phyloP scores from a whole-genome alignment of 2,888 invertebrate genomes.

The Halictus quadricinctus region DNA sequence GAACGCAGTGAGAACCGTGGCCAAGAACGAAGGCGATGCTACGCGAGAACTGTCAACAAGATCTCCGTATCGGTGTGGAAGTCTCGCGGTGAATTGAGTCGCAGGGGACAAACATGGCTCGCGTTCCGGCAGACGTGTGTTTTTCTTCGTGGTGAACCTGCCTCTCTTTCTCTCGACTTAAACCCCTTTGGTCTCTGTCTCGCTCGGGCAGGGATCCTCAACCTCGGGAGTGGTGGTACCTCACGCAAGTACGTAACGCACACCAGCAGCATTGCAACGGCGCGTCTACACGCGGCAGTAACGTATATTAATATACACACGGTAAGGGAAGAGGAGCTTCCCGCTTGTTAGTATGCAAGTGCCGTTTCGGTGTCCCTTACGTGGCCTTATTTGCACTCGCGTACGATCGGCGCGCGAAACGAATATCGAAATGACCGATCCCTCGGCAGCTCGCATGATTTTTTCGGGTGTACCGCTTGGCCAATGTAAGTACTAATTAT shows the following conservation, averaged over 20 bases:
- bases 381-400: conserved; percentile 70
- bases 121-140: conserved; percentile 74
- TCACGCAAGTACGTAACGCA: conserved; percentile 63
- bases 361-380: conserved; percentile 68
- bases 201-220: conserved; percentile 74
- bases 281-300: conserved; percentile 43
- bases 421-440: conserved; percentile 59
- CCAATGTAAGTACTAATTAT: conserved; percentile 36
- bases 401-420: conserved; percentile 56
- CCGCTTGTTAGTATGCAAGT: conserved; percentile 69
- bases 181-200: conserved; percentile 60
- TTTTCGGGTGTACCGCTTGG: conserved; percentile 14
- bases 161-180: conserved; percentile 4
- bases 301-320: conserved; percentile 62
- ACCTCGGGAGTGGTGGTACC: conserved; percentile 72
- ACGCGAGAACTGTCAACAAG: conserved; percentile 35
- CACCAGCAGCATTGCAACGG: conserved; percentile 30
- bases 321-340: conserved; percentile 55
- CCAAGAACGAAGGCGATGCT: conserved; percentile 45
- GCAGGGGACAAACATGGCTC: conserved; percentile 56
- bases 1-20: conserved; percentile 48
- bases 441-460: conserved; percentile 37
- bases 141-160: conserved; percentile 66
- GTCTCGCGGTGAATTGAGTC: conserved; percentile 54
- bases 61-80: conserved; percentile 39